A percentile compares a stretch with the other conserved stretches of the same genome.
These are phyloP conservation scores for Dasysyrphus tricinctus DNA, from an alignment of 2,888 invertebrate species.

Conservation along the genomic window DNA sequence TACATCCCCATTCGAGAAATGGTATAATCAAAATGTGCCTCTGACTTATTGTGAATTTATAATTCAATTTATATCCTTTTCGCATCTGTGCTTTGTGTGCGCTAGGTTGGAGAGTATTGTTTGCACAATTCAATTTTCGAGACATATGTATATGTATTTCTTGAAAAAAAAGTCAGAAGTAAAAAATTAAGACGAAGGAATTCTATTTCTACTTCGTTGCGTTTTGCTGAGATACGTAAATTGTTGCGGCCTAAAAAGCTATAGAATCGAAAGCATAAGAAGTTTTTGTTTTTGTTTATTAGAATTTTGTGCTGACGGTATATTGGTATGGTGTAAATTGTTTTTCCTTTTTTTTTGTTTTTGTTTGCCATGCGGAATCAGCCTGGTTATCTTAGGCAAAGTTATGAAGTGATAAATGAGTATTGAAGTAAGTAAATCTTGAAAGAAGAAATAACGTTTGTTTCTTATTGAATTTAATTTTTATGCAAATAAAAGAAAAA, in stretches of 20 bases:
- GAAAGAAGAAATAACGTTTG: constrained; percentile 27
- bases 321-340: constrained; percentile 40
- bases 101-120: constrained; percentile 34
- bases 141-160: constrained; percentile 30
- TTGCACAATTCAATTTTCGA: constrained; percentile 47
- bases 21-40: constrained; percentile 75
- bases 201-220: constrained; percentile 43
- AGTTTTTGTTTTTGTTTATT: constrained; percentile 28
- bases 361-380: constrained; percentile 13
- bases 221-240: constrained; percentile 60
- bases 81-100: constrained; percentile 69
- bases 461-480: constrained; percentile 3
- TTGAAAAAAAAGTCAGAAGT: constrained; percentile 10
- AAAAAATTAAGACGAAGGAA: constrained; percentile 33
- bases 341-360: constrained; percentile 9
- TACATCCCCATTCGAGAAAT: constrained; percentile 71
- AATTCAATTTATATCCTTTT: constrained; percentile 75
- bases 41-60: constrained; percentile 76
- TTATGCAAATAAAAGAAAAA: constrained; percentile 1
- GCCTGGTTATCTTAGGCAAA: constrained; percentile 28
- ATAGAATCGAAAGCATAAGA: neutral
- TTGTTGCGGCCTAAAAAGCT: constrained; percentile 45
- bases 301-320: constrained; percentile 59
- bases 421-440: constrained; percentile 57
- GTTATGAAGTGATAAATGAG: constrained; percentile 52